These are phyloP conservation scores for Chelonus formosanus DNA, from an alignment of 2,888 invertebrate genomes.

Conservation along the genomic window DNA sequence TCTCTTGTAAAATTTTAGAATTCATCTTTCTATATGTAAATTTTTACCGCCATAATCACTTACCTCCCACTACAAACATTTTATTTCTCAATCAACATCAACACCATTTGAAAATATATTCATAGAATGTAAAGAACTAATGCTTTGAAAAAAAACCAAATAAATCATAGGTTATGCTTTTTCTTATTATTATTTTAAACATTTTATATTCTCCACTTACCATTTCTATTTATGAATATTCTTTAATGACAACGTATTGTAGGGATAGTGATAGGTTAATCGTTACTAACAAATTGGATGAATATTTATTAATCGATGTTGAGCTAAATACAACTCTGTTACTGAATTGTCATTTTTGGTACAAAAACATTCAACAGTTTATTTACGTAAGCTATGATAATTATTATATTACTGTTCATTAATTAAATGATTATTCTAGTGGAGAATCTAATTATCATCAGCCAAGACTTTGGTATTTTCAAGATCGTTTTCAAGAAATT, in stretches of 20 bases:
- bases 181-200: not conserved
- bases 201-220: not conserved
- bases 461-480: slow-evolving; percentile 68
- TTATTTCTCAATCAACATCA: no score
- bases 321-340: slow-evolving; percentile 61
- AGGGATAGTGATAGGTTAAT: slow-evolving; percentile 65
- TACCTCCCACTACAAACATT: no score
- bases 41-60: no score
- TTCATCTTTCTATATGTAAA: no score
- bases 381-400: no score
- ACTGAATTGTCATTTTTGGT: slow-evolving; percentile 68
- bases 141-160: no score
- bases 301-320: slow-evolving; percentile 66
- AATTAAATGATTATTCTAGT: slow-evolving; percentile 42
- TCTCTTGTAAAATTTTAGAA: no score
- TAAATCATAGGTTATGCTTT: no score
- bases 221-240: not conserved
- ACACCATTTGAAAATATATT: no score
- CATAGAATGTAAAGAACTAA: no score
- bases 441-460: slow-evolving; percentile 57
- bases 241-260: slow-evolving; percentile 55
- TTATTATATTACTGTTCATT: not conserved
- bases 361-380: slow-evolving; percentile 24
- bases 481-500: slow-evolving; percentile 58
- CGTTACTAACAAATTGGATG: slow-evolving; percentile 64